Base-by-base conservation (phyloP, 1,140 invertebrate genomes). In the Hypsibius dujardini region DNA sequence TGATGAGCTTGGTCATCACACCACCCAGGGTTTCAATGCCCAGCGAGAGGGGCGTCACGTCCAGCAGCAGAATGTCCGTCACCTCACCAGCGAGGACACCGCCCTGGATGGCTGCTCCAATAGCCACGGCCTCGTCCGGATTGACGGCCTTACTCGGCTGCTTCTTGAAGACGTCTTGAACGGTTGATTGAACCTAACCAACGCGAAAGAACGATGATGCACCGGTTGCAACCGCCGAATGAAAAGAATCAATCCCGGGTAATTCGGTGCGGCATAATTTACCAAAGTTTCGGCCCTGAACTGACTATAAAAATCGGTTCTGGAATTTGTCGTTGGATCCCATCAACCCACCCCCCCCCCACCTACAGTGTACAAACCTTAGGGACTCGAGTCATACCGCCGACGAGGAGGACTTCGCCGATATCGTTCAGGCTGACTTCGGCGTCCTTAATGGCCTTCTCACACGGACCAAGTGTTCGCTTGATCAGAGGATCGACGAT, bases 311-410 rank as follows among this genome's bases (percentile, higher is more conserved):
- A 56, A 56, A 56, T n/a, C 12, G 45, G 42, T 42, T 42, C 12
- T 7, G 62, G 62, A 67, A 67, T 67, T 67, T 67, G 62, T 15
- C 62, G 12, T 67, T 67, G 62, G 62, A 42, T 42, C 45, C 12
- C 12, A 42, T 12, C 62, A 42, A 7, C 62, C 7, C n/a, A n/a
- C 62, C 42, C 7, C 45, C 45, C 28, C 28, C 28, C 28, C 28
- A n/a, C n/a, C n/a, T n/a, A n/a, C n/a, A n/a, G 28, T 28, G 28
- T 28, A 28, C 28, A 28, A 28, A 28, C 85, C 83, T 96, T 98
- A 0, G 95, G 95, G 88, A 99, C 96, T 73, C 95, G 84, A 0
- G 91, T 95, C 95, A 98, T 98, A 73, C 96, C 96, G 75, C 96
- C 96, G 50, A 99, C 96, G 0, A 99, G 82, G 46, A 99, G 81